These are phyloP conservation scores for Potamarius usumacintae DNA, from an alignment of 2,113 vertebrate genomes.

Conservation along the genomic window DNA sequence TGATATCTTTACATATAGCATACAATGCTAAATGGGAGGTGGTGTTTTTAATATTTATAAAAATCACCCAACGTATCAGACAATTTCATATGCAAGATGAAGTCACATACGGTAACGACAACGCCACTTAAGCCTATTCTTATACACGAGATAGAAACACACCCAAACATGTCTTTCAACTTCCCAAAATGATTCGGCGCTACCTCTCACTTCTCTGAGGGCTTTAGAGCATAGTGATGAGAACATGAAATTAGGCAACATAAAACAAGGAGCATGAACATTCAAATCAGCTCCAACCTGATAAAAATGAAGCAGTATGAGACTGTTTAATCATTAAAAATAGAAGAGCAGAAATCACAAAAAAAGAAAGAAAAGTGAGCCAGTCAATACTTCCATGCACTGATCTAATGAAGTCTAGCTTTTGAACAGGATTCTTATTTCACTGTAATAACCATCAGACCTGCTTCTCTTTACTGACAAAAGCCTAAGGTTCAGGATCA, in stretches of 20 bases:
- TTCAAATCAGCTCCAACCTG: slow-evolving; percentile 6
- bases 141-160: not conserved
- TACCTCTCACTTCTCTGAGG: not conserved
- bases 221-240: slow-evolving; percentile 5
- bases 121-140: not conserved
- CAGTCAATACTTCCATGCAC: not conserved
- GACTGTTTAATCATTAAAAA: not conserved
- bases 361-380: too few species aligned
- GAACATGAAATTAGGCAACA: not conserved
- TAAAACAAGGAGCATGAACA: not conserved
- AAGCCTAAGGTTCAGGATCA: slow-evolving; percentile 27
- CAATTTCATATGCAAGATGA: not conserved
- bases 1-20: slow-evolving; percentile 51
- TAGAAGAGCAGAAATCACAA: not conserved
- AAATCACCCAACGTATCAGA: not conserved
- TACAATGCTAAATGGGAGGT: slow-evolving; percentile 41
- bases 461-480: slow-evolving; percentile 13
- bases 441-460: not conserved
- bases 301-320: not conserved
- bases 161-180: not conserved
- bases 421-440: not conserved
- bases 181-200: not conserved
- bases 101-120: not conserved
- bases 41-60: slow-evolving; percentile 40
- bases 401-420: not conserved